These are phyloP conservation scores for Alloplasta piceator DNA, from an alignment of 2,888 invertebrate species.

Conservation along the genomic window DNA sequence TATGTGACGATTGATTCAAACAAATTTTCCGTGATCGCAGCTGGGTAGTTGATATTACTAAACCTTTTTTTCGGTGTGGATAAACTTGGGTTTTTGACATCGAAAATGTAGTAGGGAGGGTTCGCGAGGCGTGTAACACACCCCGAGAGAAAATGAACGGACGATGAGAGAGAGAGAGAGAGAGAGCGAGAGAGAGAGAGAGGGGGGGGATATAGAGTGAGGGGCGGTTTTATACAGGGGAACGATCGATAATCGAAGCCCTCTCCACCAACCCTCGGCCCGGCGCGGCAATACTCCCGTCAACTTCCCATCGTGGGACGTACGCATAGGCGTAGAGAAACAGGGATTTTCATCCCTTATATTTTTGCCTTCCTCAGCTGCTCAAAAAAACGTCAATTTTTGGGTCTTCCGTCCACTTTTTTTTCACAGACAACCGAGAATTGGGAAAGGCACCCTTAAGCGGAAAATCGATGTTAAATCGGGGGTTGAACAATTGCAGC, in stretches of 20 bases:
- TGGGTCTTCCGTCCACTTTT: not conserved
- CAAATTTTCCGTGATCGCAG: too few relatives aligned
- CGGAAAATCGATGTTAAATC: too few relatives aligned
- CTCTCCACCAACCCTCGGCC: slow-evolving; percentile 69
- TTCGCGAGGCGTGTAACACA: slow-evolving; percentile 45
- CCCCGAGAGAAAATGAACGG: slow-evolving; percentile 62
- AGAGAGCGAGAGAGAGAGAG: slow-evolving; percentile 32
- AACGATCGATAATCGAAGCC: slow-evolving; percentile 82
- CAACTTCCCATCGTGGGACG: slow-evolving; percentile 64
- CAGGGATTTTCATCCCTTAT: slow-evolving; percentile 48
- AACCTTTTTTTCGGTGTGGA: too few relatives aligned
- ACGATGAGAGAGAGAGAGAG: slow-evolving; percentile 35
- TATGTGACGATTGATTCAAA: too few relatives aligned
- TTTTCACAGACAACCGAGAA: not conserved
- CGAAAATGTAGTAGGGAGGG: slow-evolving; percentile 49
- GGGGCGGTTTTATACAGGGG: slow-evolving; percentile 72
- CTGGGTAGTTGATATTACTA: too few relatives aligned
- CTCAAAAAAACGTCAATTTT: not conserved
- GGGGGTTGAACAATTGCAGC: too few relatives aligned
- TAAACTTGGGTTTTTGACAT: slow-evolving; percentile 33
- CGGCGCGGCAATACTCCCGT: slow-evolving; percentile 52
- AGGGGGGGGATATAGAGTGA: slow-evolving; percentile 38
- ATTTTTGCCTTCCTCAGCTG: not conserved
- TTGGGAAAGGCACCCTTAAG: not conserved
- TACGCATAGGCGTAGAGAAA: slow-evolving; percentile 60